Evolutionary conservation across 2,113 vertebrate genomes (phyloP), one percentile per base, ranked within the genome.

Genomic region (Excalfactoria chinensis): DNA sequence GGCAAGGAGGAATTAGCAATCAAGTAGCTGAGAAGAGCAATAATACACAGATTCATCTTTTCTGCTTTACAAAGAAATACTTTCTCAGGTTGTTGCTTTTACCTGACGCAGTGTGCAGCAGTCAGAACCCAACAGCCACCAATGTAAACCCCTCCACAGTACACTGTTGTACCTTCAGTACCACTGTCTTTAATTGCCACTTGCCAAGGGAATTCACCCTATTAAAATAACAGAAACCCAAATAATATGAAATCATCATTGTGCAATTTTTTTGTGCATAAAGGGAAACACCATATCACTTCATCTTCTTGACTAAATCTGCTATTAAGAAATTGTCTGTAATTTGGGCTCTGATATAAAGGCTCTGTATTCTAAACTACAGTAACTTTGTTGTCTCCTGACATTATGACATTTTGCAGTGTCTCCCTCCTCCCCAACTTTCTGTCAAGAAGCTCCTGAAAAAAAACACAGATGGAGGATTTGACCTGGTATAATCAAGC

Each of bases 181-280:
- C 13, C 15, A 3, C 35, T 83, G 1, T 99, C 98, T 90, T 89
- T 98, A 72, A 99, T 97, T 30, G 98, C 99, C 35, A 99, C 86
- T 97, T 99, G 99, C 99, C 99, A 99, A 58, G 99, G 99, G 94
- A 99, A 98, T 93, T 99, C 98, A 73, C 98, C 98, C 99, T 99
- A 75, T 53, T 94, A 20, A 28, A 84, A 78, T 64, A 95, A 91
- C 74, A 94, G 83, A 93, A n/a, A 92, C 35, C 16, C 37, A 56
- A 37, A 59, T 46, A 64, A 78, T 8, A 9, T 68, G 32, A 87
- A 76, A 23, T 55, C 35, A 44, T 67, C 49, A 37, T 2, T 68
- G 7, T 49, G 43, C 26, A 62, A 35, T 37, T 88, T 90, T 90
- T 32, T 56, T 73, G 32, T 26, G 32, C 56, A 68, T 46, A 81